phyloP scores from a whole-genome alignment of 2,113 vertebrate genomes.

The Zosterops pallidus region DNA sequence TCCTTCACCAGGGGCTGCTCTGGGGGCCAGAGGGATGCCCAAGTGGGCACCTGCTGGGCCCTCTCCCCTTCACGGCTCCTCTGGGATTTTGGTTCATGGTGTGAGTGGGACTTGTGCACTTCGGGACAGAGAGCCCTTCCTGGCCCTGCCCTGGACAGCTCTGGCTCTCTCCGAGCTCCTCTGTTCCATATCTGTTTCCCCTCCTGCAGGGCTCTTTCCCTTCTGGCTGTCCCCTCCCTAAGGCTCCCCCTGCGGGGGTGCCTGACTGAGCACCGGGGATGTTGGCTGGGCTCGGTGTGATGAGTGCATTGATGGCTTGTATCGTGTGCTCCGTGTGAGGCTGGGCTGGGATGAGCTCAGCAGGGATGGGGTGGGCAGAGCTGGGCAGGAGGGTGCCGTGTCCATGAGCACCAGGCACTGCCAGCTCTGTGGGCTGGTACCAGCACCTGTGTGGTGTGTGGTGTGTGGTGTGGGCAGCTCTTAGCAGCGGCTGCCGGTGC shows the following conservation, averaged over 20 bases:
- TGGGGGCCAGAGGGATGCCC: accelerated
- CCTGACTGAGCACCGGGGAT: accelerated
- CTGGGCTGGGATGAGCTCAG: background rate
- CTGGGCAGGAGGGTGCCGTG: accelerated
- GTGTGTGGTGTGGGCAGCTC: accelerated
- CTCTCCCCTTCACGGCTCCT: background rate
- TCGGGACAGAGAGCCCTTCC: background rate
- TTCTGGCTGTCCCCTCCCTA: background rate
- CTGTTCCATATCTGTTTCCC: accelerated
- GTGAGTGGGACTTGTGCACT: accelerated
- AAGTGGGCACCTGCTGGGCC: background rate
- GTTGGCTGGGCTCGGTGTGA: accelerated
- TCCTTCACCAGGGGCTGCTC: accelerated
- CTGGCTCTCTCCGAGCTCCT: background rate
- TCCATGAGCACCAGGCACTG: accelerated
- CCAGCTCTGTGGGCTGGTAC: accelerated
- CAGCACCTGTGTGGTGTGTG: accelerated
- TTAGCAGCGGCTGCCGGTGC: accelerated
- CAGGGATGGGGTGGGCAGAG: background rate
- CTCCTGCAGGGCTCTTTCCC: background rate
- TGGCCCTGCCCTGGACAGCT: accelerated
- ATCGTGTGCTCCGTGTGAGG: accelerated
- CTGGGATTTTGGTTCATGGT: background rate
- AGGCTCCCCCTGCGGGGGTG: accelerated
- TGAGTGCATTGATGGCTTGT: accelerated